Evolutionary conservation across 2,113 vertebrate species (phyloP).

Genomic region (Paraplagusia blochii): DNA sequence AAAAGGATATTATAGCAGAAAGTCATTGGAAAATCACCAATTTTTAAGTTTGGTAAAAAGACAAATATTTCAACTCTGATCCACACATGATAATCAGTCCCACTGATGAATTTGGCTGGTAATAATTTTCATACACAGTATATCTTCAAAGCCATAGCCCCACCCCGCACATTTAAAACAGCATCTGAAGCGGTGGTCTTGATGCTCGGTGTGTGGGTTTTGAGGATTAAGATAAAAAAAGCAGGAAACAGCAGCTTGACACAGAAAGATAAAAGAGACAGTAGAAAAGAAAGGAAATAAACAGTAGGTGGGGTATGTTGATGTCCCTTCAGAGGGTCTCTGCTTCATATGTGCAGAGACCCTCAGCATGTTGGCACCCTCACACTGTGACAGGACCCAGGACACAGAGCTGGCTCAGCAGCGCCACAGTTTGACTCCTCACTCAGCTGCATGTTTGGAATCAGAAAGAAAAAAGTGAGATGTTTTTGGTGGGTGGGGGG

Average conservation of each 20-base stretch:
- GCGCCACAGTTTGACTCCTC: slow-evolving; percentile 60
- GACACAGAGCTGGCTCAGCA: slow-evolving; percentile 44
- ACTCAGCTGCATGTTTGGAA: slow-evolving; percentile 62
- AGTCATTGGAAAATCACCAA: too few species aligned
- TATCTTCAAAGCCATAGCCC: too few species aligned
- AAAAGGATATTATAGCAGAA: too few species aligned
- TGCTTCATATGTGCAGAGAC: slow-evolving; percentile 45
- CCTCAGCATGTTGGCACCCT: slow-evolving; percentile 56
- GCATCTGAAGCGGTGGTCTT: slow-evolving; percentile 43
- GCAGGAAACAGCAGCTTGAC: slow-evolving; percentile 19
- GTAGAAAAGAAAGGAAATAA: slow-evolving; percentile 23
- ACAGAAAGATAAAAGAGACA: slow-evolving; percentile 39
- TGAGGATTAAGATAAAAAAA: not conserved
- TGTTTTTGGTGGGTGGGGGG: not conserved
- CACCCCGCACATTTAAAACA: slow-evolving; percentile 21
- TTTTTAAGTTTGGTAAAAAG: too few species aligned
- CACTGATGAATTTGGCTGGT: too few species aligned
- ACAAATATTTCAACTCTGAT: too few species aligned
- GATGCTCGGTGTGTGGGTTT: slow-evolving; percentile 27
- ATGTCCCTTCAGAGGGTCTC: slow-evolving; percentile 42
- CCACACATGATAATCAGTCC: too few species aligned
- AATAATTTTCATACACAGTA: too few species aligned
- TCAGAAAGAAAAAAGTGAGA: slow-evolving; percentile 39
- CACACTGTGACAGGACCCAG: slow-evolving; percentile 55
- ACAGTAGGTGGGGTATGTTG: slow-evolving; percentile 43